Conservation (phyloP, 2,888 invertebrate species). For the Vanessa cardui region DNA sequence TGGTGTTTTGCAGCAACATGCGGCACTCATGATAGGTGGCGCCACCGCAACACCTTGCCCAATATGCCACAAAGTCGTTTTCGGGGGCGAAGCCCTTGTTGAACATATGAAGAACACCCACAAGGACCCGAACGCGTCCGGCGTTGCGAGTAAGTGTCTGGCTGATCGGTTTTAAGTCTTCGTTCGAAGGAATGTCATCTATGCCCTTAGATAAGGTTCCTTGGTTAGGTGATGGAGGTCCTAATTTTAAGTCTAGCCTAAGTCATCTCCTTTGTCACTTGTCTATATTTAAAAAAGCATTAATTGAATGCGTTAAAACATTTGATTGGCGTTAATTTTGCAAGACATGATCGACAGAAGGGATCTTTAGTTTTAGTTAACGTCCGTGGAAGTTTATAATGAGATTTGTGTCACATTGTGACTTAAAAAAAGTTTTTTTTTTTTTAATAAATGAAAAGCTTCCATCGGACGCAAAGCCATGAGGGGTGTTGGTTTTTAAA, state of each 20-base stretch:
- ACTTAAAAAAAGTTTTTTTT: constrained; percentile 18
- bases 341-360: constrained; percentile 54
- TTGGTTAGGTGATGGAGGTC: constrained; percentile 39
- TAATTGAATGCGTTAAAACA: too few relatives aligned
- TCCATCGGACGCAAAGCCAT: constrained; percentile 80
- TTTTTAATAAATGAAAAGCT: constrained; percentile 56
- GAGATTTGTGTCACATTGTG: neutral
- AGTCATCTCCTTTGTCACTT: constrained; percentile 40
- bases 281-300: constrained; percentile 1
- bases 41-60: constrained; percentile 96
- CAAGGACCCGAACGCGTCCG: constrained; percentile 95
- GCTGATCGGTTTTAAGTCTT: constrained; percentile 47
- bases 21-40: constrained; percentile 94
- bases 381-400: constrained; percentile 74
- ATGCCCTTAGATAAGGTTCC: constrained; percentile 47
- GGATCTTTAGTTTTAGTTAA: constrained; percentile 72
- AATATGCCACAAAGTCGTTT: constrained; percentile 96
- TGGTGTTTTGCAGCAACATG: constrained; percentile 98
- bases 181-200: constrained; percentile 48
- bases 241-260: constrained; percentile 37
- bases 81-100: constrained; percentile 95
- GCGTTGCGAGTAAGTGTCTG: constrained; percentile 92
- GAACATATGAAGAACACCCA: constrained; percentile 98
- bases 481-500: constrained; percentile 81
- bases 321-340: neutral